Conservation (phyloP, 2,888 invertebrate species). For the Machimus rusticus region DNA sequence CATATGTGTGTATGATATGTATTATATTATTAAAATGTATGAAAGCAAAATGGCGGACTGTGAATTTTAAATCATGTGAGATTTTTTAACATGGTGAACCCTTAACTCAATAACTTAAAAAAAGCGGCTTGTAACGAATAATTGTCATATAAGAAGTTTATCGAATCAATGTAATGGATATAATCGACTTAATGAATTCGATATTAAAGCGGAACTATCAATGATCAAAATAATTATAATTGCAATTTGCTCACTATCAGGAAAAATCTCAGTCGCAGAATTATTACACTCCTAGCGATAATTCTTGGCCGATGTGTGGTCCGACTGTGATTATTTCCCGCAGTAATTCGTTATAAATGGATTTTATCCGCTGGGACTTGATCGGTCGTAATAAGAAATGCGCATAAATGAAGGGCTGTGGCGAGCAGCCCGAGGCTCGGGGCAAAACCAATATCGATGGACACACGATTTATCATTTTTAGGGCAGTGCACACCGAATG, state of each 20-base stretch:
- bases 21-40: too few species aligned
- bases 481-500: constrained; percentile 22
- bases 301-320: background rate
- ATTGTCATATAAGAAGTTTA: background rate
- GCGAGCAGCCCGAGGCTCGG: background rate
- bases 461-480: constrained; percentile 27
- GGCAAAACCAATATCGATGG: constrained; percentile 1
- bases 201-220: background rate
- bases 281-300: background rate
- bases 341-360: background rate
- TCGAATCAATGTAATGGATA: background rate
- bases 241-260: background rate
- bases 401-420: background rate
- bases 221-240: background rate
- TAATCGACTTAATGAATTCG: background rate
- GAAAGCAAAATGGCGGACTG: too few species aligned
- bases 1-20: too few species aligned
- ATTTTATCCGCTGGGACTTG: background rate
- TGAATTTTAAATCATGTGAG: too few species aligned
- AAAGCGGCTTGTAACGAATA: background rate
- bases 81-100: too few species aligned
- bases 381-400: background rate
- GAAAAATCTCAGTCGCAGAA: background rate
- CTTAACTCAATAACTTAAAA: background rate
- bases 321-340: background rate